Evolutionary conservation across 2,797 vertebrate species (phyloP).

Genomic region (Sebastolobus altivelis): DNA sequence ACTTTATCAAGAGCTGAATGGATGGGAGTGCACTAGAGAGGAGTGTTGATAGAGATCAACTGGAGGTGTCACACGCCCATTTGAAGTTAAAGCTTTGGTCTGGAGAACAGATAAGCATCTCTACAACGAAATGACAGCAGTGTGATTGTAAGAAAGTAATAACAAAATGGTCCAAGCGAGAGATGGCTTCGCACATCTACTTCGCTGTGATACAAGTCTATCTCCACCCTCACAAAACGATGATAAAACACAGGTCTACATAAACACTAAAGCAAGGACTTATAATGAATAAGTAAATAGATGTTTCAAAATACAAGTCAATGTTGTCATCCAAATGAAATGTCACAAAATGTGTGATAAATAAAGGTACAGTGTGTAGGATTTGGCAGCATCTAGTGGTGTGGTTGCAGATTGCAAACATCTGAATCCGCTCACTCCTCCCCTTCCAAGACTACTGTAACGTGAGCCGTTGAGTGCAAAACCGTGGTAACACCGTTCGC

Average conservation of each 20-base stretch:
- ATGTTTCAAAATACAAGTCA: neutral
- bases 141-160: neutral
- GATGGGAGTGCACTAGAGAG: neutral
- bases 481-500: no score
- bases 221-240: neutral
- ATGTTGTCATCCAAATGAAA: neutral
- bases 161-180: neutral
- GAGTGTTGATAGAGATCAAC: slow-evolving; percentile 1
- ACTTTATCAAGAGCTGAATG: neutral
- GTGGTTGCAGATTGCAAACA: accelerated
- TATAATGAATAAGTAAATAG: neutral
- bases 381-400: no score
- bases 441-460: no score
- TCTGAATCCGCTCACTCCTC: no score
- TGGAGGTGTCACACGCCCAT: neutral
- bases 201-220: neutral
- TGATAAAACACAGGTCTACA: neutral
- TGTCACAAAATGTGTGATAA: neutral
- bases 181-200: neutral
- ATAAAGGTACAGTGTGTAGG: no score
- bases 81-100: slow-evolving; percentile 1
- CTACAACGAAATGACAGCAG: neutral
- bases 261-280: neutral
- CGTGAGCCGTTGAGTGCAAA: accelerated
- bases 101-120: neutral